Evolutionary conservation across 2,797 vertebrate genomes (phyloP).

Genomic region (Melanotaenia parkinsoni): DNA sequence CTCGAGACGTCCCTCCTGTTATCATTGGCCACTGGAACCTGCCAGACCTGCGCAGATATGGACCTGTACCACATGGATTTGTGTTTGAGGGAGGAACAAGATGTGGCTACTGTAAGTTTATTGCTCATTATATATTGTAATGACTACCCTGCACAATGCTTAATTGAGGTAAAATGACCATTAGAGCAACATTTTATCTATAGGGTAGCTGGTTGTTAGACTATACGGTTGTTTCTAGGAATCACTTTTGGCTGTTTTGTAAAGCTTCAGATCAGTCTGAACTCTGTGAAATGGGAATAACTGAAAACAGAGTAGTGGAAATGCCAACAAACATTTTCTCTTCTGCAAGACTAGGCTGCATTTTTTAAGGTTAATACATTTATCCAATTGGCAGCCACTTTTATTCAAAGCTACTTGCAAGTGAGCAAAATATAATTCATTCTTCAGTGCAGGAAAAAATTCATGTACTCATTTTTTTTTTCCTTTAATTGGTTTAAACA

Average conservation of each 20-base stretch:
- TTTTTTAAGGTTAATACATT: not conserved
- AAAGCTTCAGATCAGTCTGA: not conserved
- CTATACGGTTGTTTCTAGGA: not conserved
- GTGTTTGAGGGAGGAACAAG: constrained; percentile 97
- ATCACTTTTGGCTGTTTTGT: not conserved
- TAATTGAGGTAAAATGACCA: not conserved
- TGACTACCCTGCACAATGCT: not conserved
- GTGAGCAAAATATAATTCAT: too few relatives aligned
- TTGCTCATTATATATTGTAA: not conserved
- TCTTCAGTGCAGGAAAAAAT: too few relatives aligned
- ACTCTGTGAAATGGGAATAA: not conserved
- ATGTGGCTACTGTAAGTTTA: constrained; percentile 95
- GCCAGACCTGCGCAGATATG: constrained; percentile 92
- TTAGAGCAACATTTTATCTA: not conserved
- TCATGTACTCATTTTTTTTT: too few relatives aligned
- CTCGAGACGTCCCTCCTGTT: constrained; percentile 87
- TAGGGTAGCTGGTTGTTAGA: not conserved
- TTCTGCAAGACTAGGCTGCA: not conserved
- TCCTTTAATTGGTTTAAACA: not conserved
- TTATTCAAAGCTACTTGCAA: not conserved
- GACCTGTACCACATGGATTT: constrained; percentile 92
- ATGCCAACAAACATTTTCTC: not conserved
- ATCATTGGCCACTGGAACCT: constrained; percentile 94
- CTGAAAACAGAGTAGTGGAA: not conserved
- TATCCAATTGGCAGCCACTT: not conserved